Evolutionary conservation across 2,888 invertebrate species (phyloP).

Genomic region (Hirtodrosophila alboralis): DNA sequence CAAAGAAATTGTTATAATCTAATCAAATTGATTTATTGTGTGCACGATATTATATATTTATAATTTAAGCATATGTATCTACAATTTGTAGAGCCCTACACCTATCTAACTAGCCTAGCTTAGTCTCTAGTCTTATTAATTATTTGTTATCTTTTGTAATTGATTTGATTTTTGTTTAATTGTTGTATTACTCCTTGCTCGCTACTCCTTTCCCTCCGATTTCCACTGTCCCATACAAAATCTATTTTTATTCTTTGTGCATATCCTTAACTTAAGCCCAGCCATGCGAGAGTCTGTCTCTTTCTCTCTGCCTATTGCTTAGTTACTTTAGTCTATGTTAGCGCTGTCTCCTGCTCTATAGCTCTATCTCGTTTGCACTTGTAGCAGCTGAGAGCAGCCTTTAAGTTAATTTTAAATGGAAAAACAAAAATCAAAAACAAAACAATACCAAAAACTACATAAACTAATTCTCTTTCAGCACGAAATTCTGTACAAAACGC

Average conservation of each 20-base stretch:
- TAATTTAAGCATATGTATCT: constrained; percentile 30
- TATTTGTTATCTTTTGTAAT: constrained; percentile 43
- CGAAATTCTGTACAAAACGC: constrained; percentile 65
- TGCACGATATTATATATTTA: constrained; percentile 26
- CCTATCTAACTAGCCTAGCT: constrained; percentile 26
- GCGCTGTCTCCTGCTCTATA: constrained; percentile 1
- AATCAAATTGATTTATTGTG: constrained; percentile 29
- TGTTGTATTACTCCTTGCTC: too few relatives aligned
- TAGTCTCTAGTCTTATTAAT: constrained; percentile 30
- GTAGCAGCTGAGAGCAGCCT: constrained; percentile 12
- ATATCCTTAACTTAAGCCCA: constrained; percentile 6
- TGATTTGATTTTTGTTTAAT: constrained; percentile 17
- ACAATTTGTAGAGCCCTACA: constrained; percentile 15
- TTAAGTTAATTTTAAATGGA: constrained; percentile 48
- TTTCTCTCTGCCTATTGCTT: constrained; percentile 33
- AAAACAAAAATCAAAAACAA: constrained; percentile 23
- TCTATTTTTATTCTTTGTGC: neutral
- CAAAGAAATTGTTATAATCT: constrained; percentile 27
- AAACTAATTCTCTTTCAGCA: constrained; percentile 69
- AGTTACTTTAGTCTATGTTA: constrained; percentile 36
- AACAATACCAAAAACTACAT: constrained; percentile 15
- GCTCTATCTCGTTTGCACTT: constrained; percentile 23
- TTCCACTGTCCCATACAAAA: neutral
- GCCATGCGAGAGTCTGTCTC: constrained; percentile 17
- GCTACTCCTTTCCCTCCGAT: too few relatives aligned